phyloP scores from a whole-genome alignment of 2,797 vertebrate genomes.

The Falco columbarius region DNA sequence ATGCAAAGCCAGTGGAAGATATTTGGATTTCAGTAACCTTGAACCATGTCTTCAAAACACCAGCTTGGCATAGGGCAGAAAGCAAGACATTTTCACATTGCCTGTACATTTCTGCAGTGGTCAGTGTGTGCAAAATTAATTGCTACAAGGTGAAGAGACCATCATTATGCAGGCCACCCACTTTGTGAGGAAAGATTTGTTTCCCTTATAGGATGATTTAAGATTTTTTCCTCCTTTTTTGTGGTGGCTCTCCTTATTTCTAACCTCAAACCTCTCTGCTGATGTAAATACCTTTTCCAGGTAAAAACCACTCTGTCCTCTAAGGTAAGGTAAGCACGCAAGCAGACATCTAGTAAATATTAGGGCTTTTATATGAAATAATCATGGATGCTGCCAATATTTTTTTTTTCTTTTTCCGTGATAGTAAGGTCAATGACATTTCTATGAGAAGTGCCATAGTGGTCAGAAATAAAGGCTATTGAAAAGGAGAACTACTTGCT shows the following conservation, averaged over 20 bases:
- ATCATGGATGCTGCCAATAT: neutral
- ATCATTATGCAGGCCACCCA: neutral
- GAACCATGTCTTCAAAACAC: neutral
- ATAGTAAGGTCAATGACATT: neutral
- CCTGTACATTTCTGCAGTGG: neutral
- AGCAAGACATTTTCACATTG: neutral
- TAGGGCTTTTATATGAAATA: neutral
- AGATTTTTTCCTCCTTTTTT: neutral
- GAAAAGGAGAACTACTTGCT: neutral
- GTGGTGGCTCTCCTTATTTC: fast-evolving
- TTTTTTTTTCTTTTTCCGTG: too few species aligned
- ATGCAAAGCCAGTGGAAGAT: neutral
- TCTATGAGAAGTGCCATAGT: neutral
- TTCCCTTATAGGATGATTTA: neutral
- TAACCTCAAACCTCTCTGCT: neutral
- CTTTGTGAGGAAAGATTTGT: neutral
- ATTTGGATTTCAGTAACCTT: neutral
- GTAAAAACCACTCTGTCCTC: neutral
- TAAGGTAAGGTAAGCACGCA: neutral
- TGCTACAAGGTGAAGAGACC: neutral
- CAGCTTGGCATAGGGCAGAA: fast-evolving
- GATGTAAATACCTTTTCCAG: neutral
- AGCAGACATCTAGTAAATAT: neutral
- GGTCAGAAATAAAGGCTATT: neutral
- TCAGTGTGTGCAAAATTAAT: neutral